phyloP scores from a whole-genome alignment of 2,888 invertebrate genomes.

The Mimas tiliae region DNA sequence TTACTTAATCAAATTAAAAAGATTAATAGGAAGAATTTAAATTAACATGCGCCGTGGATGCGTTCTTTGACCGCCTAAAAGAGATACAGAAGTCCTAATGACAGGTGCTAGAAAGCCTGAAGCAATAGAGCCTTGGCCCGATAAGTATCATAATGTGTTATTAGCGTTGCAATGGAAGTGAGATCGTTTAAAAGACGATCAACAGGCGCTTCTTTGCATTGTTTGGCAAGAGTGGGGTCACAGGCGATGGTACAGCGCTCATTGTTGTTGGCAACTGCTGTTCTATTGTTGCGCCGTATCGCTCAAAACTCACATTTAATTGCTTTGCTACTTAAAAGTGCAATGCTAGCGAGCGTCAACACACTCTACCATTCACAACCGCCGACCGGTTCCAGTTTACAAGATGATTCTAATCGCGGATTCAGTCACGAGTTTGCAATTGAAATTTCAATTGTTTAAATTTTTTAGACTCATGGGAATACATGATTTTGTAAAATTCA shows the following conservation, averaged over 20 bases:
- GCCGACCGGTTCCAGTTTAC: conserved; percentile 47
- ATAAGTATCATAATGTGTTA: conserved; percentile 72
- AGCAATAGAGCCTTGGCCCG: conserved; percentile 76
- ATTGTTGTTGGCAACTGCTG: conserved; percentile 68
- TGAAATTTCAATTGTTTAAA: conserved; percentile 46
- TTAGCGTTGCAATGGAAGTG: conserved; percentile 72
- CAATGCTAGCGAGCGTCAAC: conserved; percentile 38
- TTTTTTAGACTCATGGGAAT: conserved; percentile 27
- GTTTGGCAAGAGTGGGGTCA: conserved; percentile 71
- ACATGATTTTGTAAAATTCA: conserved; percentile 28
- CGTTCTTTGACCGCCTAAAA: conserved; percentile 58
- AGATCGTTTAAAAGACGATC: conserved; percentile 83
- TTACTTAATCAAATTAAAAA: conserved; percentile 70
- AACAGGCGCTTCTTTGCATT: conserved; percentile 73
- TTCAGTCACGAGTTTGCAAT: conserved; percentile 63
- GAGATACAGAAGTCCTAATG: conserved; percentile 62
- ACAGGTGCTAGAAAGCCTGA: conserved; percentile 80
- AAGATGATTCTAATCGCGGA: conserved; percentile 56
- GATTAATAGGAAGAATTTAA: conserved; percentile 76
- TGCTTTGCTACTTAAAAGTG: conserved; percentile 54
- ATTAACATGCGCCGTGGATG: conserved; percentile 57
- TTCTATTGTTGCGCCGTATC: conserved; percentile 57
- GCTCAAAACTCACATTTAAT: conserved; percentile 58
- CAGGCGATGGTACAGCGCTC: conserved; percentile 55
- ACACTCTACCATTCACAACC: conserved; percentile 14